Evolutionary conservation across 1,140 invertebrate species (phyloP).

Genomic region (Drosophila prosaltans): DNA sequence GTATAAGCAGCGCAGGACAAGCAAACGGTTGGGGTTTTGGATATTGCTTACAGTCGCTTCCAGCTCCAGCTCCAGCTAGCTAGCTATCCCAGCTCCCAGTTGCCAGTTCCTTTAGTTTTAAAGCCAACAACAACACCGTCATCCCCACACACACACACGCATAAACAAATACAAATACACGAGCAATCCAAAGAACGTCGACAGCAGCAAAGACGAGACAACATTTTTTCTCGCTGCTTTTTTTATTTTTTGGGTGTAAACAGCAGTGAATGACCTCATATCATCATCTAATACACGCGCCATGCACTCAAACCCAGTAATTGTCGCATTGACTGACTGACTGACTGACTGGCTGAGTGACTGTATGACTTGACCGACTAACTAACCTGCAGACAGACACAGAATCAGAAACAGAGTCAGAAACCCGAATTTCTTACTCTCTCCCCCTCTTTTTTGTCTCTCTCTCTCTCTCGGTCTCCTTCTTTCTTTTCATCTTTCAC

Average conservation of each 20-base stretch:
- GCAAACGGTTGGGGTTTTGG: slow-evolving; percentile 48
- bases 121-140: slow-evolving; percentile 35
- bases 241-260: slow-evolving; percentile 54
- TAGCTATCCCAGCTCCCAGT: slow-evolving; percentile 2
- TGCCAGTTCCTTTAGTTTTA: slow-evolving; percentile 1
- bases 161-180: not conserved
- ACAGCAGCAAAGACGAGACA: slow-evolving; percentile 58
- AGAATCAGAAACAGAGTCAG: slow-evolving; percentile 52
- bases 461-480: slow-evolving; percentile 12
- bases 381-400: slow-evolving; percentile 71
- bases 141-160: not conserved
- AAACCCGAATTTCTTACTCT: slow-evolving; percentile 42
- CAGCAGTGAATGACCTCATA: slow-evolving; percentile 83
- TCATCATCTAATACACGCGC: slow-evolving; percentile 82
- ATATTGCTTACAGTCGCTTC: slow-evolving; percentile 45
- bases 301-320: slow-evolving; percentile 65
- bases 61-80: slow-evolving; percentile 19
- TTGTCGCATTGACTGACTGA: slow-evolving; percentile 31
- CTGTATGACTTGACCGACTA: slow-evolving; percentile 46
- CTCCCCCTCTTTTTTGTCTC: not conserved
- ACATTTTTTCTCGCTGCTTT: slow-evolving; percentile 37
- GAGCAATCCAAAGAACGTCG: slow-evolving; percentile 21
- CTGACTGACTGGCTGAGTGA: slow-evolving; percentile 6
- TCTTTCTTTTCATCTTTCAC: not conserved
- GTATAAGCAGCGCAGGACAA: slow-evolving; percentile 62